These are phyloP conservation scores for Mormyrops boulengeri DNA, from an alignment of 2,797 vertebrate genomes.

Conservation along the genomic window DNA sequence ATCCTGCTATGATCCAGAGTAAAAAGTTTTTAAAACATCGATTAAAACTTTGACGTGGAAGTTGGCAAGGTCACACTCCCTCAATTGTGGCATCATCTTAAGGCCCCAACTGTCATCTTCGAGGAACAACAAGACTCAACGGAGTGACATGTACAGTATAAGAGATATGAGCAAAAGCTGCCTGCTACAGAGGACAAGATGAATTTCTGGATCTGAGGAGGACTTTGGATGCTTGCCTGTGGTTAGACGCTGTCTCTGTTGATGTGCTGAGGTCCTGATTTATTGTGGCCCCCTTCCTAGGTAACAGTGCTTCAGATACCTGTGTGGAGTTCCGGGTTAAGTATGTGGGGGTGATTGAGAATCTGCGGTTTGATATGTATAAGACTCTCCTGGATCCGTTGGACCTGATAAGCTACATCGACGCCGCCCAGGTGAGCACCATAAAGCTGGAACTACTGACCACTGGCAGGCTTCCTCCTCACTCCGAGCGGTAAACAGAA, in stretches of 20 bases:
- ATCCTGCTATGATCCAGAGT: not conserved
- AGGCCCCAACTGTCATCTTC: not conserved
- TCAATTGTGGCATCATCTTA: not conserved
- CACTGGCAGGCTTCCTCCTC: not conserved
- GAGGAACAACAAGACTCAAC: not conserved
- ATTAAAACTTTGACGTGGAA: not conserved
- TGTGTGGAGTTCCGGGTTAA: constrained; percentile 89
- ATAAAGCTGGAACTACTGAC: not conserved
- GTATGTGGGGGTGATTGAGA: constrained; percentile 90
- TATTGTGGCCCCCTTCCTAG: constrained; percentile 48
- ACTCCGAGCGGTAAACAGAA: not conserved
- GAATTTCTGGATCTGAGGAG: not conserved
- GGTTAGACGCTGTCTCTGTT: not conserved
- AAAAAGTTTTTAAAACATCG: not conserved
- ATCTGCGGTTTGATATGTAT: constrained; percentile 76
- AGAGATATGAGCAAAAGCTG: not conserved
- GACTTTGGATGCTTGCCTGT: not conserved
- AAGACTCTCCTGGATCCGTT: constrained; percentile 79
- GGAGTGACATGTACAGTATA: not conserved
- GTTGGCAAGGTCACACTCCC: not conserved
- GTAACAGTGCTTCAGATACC: constrained; percentile 71
- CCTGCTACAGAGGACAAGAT: not conserved
- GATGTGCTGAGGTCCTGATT: not conserved
- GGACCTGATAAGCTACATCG: constrained; percentile 93
- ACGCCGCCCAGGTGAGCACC: constrained; percentile 82